Base-by-base conservation (phyloP, 2,113 vertebrate species). In the Sula dactylatra region DNA sequence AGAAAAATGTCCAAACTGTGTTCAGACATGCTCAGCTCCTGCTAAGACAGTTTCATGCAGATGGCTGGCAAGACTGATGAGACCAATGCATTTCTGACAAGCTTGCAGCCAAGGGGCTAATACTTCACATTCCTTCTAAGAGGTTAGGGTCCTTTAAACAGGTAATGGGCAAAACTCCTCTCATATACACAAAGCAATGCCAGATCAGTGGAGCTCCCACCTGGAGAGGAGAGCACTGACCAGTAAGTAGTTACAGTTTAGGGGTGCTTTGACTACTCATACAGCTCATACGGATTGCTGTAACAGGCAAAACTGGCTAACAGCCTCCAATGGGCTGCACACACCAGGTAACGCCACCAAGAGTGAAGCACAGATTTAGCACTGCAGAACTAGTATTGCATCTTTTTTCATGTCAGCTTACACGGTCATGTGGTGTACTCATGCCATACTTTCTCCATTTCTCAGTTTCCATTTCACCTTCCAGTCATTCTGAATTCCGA, bases 61-160 rank as follows among this genome's bases (percentile, higher is more conserved):
- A 79, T 84, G 82, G 65, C n/a, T 93, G 82, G 80, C 69, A 84
- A 94, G 88, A 97, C 86, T 82, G 86, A 94, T 95, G 90, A 90
- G 80, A 62, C 66, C 2, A 4, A 86, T 18, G 31, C 27, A 44
- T 91, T 95, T 95, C 70, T 89, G 86, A 92, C 61, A 95, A 94
- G 80, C 52, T 45, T 74, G 69, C 4, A 13, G 94, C 97, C 92
- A 88, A 79, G 47, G 94, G 95, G 95, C 94, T 97, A 92, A 95
- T 97, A 72, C 83, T 91, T 97, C 80, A 84, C 96, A 97, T 97
- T 97, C 97, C 70, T 95, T 84, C 31, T 11, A 34, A 69, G 62
- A 83, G 44, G 25, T 0, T 72, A 66, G 45, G 62, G 72, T 96
- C 77, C 64, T 71, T 91, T 79, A 67, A 84, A 74, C 16, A 76